Percentiles rank a stretch among this genome's conserved stretches.
Conservation (phyloP, 2,113 vertebrate genomes). For the Serilophus lunatus region DNA sequence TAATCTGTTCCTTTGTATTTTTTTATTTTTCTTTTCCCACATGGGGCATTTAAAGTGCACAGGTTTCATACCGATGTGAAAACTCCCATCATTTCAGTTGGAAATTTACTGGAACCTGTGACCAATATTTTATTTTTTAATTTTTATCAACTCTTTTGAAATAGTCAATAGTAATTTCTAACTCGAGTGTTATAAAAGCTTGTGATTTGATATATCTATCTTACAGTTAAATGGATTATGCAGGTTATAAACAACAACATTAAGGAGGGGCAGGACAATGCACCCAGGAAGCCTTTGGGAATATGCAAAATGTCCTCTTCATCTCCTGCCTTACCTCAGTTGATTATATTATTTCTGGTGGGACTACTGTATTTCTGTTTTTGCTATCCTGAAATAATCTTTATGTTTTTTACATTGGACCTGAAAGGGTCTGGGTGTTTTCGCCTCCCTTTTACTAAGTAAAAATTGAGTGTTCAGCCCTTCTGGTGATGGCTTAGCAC, state of each 20-base stretch:
- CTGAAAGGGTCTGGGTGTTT: not conserved
- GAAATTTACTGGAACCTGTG: not conserved
- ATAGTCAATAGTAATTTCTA: not conserved
- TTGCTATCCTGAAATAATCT: not conserved
- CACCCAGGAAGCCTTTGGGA: not conserved
- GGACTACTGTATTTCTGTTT: not conserved
- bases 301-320: not conserved
- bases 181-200: not conserved
- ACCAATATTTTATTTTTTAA: not conserved
- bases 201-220: not conserved
- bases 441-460: not conserved
- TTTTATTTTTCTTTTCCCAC: not conserved
- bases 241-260: not conserved
- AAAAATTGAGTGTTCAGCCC: not conserved
- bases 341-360: not conserved
- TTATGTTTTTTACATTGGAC: not conserved
- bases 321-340: not conserved
- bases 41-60: not conserved
- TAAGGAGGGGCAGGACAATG: not conserved
- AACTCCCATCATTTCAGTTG: not conserved
- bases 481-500: not conserved
- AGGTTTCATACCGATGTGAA: not conserved
- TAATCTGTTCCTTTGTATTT: not conserved
- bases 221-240: not conserved
- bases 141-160: too few species aligned